Evolutionary conservation across 2,113 vertebrate species (phyloP), one percentile per base, ranked within the genome.

Genomic region (Sinocyclocheilus anophthalmus): DNA sequence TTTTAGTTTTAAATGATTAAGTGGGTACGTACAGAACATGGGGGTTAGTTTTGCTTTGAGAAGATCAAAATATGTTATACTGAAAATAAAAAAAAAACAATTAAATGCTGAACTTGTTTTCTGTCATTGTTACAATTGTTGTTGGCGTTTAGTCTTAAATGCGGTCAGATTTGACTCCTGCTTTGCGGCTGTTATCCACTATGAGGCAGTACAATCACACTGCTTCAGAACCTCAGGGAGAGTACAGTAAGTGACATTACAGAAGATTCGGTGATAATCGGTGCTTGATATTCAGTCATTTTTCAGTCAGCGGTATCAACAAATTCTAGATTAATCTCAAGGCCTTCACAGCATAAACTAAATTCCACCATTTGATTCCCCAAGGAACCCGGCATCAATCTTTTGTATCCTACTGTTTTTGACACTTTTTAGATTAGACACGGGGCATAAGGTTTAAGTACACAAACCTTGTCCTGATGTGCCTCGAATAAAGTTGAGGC

Each of bases 31-130:
- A n/a, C 33, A 57, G 76, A 65, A 24, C 13, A 45, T 76, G 83
- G 81, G 73, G 50, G 50, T 83, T 89, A 80, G 73, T 79, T 91
- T 85, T 84, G 48, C 67, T 90, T 88, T 86, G 42, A 87, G 39
- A 69, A 86, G 65, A 89, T 81, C 76, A 86, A 87, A 86, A 70
- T 84, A 88, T 86, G 82, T 88, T 84, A 88, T 84, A 88, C n/a
- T 5, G 50, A 85, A 83, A 89, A 88, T 88, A 48, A 48, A 48
- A 89, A 30, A 30, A 30, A 91, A 87, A 26, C 8, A 5, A 79
- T 91, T 81, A 87, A 87, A 84, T 50, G 30, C 53, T 84, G 48
- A 67, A 30, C 1, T 26, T 1, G 48, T 53, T 81, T 55, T 37
- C 14, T 83, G n/a, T 83, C 20, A 14, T 72, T 72, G 8, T 70